These are phyloP conservation scores for Geothlypis trichas DNA, from an alignment of 2,113 vertebrate genomes.

Conservation along the genomic window DNA sequence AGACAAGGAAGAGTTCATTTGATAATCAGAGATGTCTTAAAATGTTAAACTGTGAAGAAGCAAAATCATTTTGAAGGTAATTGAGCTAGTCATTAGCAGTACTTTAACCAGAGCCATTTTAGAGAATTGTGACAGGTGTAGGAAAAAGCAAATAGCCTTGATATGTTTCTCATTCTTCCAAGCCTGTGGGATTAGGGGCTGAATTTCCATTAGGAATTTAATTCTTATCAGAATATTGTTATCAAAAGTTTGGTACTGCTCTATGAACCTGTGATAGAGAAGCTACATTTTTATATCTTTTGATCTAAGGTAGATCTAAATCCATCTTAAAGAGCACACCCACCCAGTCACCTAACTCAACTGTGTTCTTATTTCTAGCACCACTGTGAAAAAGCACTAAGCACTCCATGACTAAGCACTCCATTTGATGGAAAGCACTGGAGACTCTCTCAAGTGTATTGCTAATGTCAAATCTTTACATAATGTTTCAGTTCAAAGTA, in stretches of 20 bases:
- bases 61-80: not conserved
- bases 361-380: not conserved
- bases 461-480: not conserved
- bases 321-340: not conserved
- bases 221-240: not conserved
- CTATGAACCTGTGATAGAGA: not conserved
- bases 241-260: not conserved
- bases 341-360: not conserved
- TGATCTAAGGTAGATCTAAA: not conserved
- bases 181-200: not conserved
- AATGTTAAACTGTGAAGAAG: not conserved
- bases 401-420: not conserved
- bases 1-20: not conserved
- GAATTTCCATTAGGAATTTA: constrained; percentile 5
- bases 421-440: not conserved
- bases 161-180: not conserved
- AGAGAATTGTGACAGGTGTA: not conserved
- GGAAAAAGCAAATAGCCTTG: not conserved
- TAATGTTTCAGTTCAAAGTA: not conserved
- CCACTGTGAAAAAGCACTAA: not conserved
- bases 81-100: not conserved
- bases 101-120: not conserved
- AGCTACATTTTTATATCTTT: not conserved
- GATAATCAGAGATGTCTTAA: not conserved
- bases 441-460: not conserved